Evolutionary conservation across 2,113 vertebrate species (phyloP).

Genomic region (Cranoglanis bouderius): DNA sequence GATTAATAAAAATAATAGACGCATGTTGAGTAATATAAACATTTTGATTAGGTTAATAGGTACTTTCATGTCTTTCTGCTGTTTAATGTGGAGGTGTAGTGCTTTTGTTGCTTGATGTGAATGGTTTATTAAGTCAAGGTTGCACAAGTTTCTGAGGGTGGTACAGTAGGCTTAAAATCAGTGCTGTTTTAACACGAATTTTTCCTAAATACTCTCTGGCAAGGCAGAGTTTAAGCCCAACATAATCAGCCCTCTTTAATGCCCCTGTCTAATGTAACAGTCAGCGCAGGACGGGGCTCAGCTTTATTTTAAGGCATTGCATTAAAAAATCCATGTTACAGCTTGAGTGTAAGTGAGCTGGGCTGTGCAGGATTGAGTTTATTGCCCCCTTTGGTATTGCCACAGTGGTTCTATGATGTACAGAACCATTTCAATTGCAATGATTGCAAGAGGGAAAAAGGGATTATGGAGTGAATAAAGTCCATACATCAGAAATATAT

Average conservation of each 20-base stretch:
- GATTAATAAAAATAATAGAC: not conserved
- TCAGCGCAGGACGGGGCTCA: not conserved
- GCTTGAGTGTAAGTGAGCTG: not conserved
- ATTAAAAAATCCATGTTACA: not conserved
- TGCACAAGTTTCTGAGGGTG: not conserved
- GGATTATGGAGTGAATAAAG: not conserved
- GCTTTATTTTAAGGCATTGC: not conserved
- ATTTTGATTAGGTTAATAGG: constrained; percentile 11
- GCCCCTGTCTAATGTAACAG: not conserved
- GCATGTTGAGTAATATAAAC: not conserved
- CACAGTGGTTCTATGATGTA: not conserved
- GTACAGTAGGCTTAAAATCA: not conserved
- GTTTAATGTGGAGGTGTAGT: not conserved
- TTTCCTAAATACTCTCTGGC: not conserved
- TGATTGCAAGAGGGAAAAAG: not conserved
- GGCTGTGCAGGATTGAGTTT: not conserved
- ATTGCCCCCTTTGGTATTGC: not conserved
- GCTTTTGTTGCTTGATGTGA: not conserved
- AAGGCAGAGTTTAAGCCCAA: not conserved
- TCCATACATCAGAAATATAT: not conserved
- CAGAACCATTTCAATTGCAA: not conserved
- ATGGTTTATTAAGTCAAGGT: not conserved
- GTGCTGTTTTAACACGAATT: not conserved
- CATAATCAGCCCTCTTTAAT: not conserved
- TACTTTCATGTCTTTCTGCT: not conserved